Conservation (phyloP, 2,113 vertebrate species). For the Hippocampus zosterae region DNA sequence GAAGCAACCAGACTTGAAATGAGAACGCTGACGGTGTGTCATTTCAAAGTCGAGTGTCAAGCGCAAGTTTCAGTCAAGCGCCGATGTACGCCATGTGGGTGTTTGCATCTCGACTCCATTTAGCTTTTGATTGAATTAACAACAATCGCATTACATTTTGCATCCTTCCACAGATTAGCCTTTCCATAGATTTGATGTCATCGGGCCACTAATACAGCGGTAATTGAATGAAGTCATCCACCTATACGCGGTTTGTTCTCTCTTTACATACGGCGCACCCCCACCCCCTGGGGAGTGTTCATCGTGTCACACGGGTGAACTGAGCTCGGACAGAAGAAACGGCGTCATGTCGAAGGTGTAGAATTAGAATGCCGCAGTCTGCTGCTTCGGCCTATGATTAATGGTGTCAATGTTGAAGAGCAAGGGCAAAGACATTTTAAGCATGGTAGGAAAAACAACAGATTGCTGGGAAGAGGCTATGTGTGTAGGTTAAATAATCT, state of each 20-base stretch:
- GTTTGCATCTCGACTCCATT: constrained; percentile 10
- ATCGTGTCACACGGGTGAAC: constrained; percentile 42
- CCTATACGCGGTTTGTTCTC: constrained; percentile 41
- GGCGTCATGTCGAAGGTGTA: constrained; percentile 26
- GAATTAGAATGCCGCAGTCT: constrained; percentile 40
- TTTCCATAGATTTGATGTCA: constrained; percentile 38
- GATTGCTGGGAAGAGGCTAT: constrained; percentile 35
- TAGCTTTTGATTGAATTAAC: constrained; percentile 15
- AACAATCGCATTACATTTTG: constrained; percentile 29
- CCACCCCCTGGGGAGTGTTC: constrained; percentile 30
- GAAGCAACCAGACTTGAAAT: background rate
- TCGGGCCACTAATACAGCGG: constrained; percentile 23
- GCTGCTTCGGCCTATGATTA: constrained; percentile 55
- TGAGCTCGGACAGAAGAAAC: constrained; percentile 47
- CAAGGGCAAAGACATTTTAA: constrained; percentile 54
- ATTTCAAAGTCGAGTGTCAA: no score
- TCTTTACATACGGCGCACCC: constrained; percentile 14
- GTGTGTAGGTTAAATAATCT: constrained; percentile 48
- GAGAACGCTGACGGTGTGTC: background rate
- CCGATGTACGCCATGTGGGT: constrained; percentile 5
- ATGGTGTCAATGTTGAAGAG: constrained; percentile 48
- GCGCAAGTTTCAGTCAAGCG: no score
- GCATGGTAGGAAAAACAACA: constrained; percentile 46
- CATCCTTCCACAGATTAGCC: constrained; percentile 28
- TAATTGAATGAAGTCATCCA: constrained; percentile 53